Conservation (phyloP, 53 echinoderm and acorn worm species). For the Hippasteria phrygiana region DNA sequence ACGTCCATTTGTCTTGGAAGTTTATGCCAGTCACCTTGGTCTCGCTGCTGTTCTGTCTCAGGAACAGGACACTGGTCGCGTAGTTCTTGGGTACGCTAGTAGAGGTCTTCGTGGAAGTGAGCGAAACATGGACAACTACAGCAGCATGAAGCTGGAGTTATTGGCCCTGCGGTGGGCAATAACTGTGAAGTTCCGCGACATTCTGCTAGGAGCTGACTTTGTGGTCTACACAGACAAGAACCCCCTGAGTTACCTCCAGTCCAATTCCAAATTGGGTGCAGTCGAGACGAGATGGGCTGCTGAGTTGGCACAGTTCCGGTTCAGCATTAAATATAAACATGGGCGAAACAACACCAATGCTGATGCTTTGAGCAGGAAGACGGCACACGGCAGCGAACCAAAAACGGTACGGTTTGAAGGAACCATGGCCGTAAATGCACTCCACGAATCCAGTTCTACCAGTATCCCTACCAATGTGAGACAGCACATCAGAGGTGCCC, state of each 20-base stretch:
- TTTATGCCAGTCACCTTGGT: conserved; percentile 63
- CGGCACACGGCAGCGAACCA: not conserved
- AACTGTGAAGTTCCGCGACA: conserved; percentile 67
- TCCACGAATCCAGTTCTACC: not conserved
- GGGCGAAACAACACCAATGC: not conserved
- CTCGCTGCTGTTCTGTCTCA: conserved; percentile 71
- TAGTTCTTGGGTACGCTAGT: conserved; percentile 70
- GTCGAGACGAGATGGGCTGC: no score
- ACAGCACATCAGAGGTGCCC: no score
- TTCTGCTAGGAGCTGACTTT: no score
- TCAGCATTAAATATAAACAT: no score
- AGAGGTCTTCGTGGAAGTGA: conserved; percentile 57
- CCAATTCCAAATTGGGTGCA: no score
- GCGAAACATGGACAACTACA: conserved; percentile 68
- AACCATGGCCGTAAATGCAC: not conserved
- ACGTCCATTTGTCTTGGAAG: conserved; percentile 53
- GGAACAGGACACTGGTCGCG: conserved; percentile 33
- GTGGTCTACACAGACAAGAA: no score
- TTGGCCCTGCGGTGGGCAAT: conserved; percentile 67
- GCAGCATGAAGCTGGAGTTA: conserved; percentile 72
- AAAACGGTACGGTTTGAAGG: not conserved
- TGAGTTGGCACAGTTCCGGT: no score
- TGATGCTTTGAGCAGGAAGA: not conserved
- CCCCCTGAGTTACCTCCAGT: no score
- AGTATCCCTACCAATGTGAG: not conserved